Evolutionary conservation across 2,113 vertebrate species (phyloP), one percentile per base, ranked within the genome.

Genomic region (Cynoglossus semilaevis): DNA sequence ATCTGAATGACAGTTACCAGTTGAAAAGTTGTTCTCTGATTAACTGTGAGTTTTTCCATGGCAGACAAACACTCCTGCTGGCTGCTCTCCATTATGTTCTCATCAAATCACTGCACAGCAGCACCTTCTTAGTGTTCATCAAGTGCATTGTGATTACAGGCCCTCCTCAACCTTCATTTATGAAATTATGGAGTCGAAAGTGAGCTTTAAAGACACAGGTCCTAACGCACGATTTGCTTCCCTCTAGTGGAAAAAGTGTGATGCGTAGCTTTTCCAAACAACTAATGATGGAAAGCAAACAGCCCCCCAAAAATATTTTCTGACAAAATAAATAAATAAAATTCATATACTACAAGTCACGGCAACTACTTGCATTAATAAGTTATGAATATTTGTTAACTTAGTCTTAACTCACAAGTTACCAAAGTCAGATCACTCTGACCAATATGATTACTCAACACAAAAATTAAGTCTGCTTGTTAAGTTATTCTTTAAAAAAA

Each of bases 181-280:
- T 29, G 5, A 15, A 5, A 13, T 35, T 5, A 35, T 15, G 15
- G 12, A 9, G 6, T 14, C 14, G 14, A 14, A 49, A 14, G 8
- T 2, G 8, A 15, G 19, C 7, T 49, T 14, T 49, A 13, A 14
- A 46, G 38, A 7, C 41, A 37, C 22, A 18, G 9, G 36, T 49
- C 36, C 15, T 29, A 16, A 4, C 9, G 47, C 2, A 1, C 8
- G 1, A 40, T 75, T 15, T 81, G 74, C 68, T 55, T 35, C 81
- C 78, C 66, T 15, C 81, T 59, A 41, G 81, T 85, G 84, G 76
- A 18, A 50, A 40, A 29, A 4, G 22, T 29, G 22, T 29, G 22
- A 29, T 29, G 22, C 22, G 22, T 29, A 2, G 22, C 22, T 29
- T 29, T 29, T 29, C 6, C 22, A 29, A 29, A 9, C 46, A 17